phyloP scores from a whole-genome alignment of 2,888 invertebrate genomes.

The Cheilosia pagana region DNA sequence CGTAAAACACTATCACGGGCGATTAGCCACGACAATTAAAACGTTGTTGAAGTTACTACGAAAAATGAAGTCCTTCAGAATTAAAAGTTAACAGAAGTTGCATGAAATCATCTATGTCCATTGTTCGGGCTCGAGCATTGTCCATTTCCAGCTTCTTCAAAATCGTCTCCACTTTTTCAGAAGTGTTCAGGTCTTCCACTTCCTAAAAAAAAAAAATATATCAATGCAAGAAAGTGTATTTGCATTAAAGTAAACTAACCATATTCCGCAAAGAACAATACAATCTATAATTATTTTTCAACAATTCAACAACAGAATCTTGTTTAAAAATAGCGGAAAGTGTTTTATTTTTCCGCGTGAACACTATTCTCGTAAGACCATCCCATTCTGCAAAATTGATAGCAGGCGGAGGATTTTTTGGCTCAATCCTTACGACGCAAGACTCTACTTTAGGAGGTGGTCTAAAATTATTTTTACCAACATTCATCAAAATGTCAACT shows the following conservation, averaged over 20 bases:
- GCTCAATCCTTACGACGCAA: conserved; percentile 98
- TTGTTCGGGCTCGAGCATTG: conserved; percentile 92
- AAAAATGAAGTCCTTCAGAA: conserved; percentile 95
- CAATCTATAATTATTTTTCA: conserved; percentile 96
- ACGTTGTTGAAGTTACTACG: conserved; percentile 42
- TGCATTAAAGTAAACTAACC: conserved; percentile 82
- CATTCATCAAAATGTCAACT: conserved; percentile 98
- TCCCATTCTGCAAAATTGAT: conserved; percentile 99
- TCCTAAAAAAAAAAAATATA: conserved; percentile 84
- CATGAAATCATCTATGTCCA: conserved; percentile 99
- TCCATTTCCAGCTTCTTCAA: conserved; percentile 88
- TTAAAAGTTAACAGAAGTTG: conserved; percentile 94
- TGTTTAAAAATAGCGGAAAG: conserved; percentile 95
- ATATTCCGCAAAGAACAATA: conserved; percentile 94
- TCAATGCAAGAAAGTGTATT: not conserved
- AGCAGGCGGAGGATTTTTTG: conserved; percentile 97
- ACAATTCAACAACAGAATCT: conserved; percentile 90
- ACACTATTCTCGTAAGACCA: conserved; percentile 96
- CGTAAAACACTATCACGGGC: no score
- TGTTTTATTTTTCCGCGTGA: conserved; percentile 98
- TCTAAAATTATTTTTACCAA: conserved; percentile 98
- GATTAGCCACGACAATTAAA: no score
- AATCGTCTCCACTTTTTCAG: conserved; percentile 90
- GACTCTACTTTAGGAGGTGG: conserved; percentile 99
- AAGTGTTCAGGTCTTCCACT: conserved; percentile 92